These are phyloP conservation scores for Gulo gulo DNA, from an alignment of 2,113 vertebrate genomes.

Conservation along the genomic window DNA sequence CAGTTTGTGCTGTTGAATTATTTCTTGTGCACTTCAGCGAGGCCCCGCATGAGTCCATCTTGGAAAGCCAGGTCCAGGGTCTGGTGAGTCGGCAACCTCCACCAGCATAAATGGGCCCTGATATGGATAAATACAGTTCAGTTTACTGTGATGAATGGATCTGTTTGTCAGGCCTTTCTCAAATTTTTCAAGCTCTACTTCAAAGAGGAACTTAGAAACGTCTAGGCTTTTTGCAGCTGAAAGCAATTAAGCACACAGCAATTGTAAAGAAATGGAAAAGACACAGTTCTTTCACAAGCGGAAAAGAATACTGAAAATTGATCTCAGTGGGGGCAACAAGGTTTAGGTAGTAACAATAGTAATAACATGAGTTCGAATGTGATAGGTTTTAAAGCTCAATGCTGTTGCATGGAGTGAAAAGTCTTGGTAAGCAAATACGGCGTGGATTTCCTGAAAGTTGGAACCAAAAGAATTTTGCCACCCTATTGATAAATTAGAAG, in stretches of 20 bases:
- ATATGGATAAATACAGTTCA: not conserved
- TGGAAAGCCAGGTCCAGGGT: not conserved
- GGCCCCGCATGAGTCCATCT: not conserved
- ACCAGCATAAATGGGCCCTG: not conserved
- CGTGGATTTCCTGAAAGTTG: not conserved
- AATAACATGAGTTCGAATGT: not conserved
- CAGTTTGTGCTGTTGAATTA: not conserved
- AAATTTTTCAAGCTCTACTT: not conserved
- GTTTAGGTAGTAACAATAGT: not conserved
- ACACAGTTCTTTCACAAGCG: not conserved
- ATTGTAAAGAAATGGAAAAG: not conserved
- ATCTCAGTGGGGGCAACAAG: not conserved
- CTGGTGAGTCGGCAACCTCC: not conserved
- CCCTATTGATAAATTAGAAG: not conserved
- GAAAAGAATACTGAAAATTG: slow-evolving; percentile 5
- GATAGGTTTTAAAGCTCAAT: not conserved
- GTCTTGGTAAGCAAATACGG: not conserved
- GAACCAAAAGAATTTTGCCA: not conserved
- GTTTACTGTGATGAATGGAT: not conserved
- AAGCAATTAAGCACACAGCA: not conserved
- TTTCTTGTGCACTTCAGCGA: not conserved
- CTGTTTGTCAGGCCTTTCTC: not conserved
- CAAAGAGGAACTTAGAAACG: not conserved
- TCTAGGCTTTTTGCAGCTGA: not conserved
- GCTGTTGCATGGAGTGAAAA: not conserved